phyloP scores from a whole-genome alignment of 2,113 vertebrate genomes.

The Manacus vitellinus region DNA sequence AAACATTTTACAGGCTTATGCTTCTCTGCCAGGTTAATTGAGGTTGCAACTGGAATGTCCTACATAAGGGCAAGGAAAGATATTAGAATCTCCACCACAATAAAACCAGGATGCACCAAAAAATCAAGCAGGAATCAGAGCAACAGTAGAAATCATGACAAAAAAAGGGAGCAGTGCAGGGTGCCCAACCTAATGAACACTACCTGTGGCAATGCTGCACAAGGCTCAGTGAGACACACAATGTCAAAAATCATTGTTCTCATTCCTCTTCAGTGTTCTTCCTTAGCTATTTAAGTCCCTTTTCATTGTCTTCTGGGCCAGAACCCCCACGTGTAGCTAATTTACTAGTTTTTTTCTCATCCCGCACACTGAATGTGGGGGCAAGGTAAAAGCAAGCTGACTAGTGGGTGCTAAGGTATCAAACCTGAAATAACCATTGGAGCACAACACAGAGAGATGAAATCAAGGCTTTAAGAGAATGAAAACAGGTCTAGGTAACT shows the following conservation, averaged over 20 bases:
- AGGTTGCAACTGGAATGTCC: not conserved
- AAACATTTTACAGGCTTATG: constrained; percentile 2
- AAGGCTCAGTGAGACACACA: not conserved
- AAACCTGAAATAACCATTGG: not conserved
- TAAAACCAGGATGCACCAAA: not conserved
- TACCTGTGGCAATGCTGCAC: not conserved
- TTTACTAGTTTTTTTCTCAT: not conserved
- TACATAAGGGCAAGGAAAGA: not conserved
- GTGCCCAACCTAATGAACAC: not conserved
- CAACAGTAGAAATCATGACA: not conserved
- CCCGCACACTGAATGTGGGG: not conserved
- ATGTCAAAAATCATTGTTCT: not conserved
- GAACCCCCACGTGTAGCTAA: not conserved
- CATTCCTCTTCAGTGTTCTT: not conserved
- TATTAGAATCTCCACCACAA: not conserved
- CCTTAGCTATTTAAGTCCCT: not conserved
- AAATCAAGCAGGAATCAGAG: not conserved
- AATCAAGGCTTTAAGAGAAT: not conserved
- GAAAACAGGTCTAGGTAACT: not conserved
- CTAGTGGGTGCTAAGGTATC: not conserved
- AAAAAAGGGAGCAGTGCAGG: not conserved
- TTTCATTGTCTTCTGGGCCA: not conserved
- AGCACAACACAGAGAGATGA: not conserved
- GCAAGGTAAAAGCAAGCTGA: not conserved
- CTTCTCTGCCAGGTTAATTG: not conserved